A percentile compares a stretch with the other conserved stretches of the same genome.
These are phyloP conservation scores for Labeo rohita DNA, from an alignment of 2,113 vertebrate genomes.

Conservation along the genomic window DNA sequence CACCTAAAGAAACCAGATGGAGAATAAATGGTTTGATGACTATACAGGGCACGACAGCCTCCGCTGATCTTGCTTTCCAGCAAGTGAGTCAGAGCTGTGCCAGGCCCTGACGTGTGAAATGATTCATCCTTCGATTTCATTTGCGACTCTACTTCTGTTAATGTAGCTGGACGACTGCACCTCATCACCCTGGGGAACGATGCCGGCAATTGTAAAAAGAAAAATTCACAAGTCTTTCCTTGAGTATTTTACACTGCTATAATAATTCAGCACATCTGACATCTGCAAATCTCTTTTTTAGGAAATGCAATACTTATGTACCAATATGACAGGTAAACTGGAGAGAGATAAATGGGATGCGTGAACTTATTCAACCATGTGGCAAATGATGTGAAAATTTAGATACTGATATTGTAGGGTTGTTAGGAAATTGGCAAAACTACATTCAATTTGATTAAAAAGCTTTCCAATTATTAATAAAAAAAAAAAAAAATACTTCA, in stretches of 20 bases:
- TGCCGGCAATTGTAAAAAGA: not conserved
- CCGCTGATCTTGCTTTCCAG: not conserved
- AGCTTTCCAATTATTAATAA: too few relatives aligned
- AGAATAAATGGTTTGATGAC: conserved; percentile 21
- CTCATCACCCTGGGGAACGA: not conserved
- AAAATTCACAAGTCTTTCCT: not conserved
- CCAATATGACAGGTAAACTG: not conserved
- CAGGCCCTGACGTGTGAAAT: conserved; percentile 4
- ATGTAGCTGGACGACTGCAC: conserved; percentile 8
- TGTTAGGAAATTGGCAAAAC: too few relatives aligned
- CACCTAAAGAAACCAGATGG: not conserved
- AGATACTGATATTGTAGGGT: too few relatives aligned
- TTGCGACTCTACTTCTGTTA: conserved; percentile 11
- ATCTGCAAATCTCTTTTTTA: not conserved
- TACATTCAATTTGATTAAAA: too few relatives aligned
- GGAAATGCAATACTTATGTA: not conserved
- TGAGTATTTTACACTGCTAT: not conserved
- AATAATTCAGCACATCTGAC: not conserved
- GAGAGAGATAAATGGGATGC: not conserved
- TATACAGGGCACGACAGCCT: conserved; percentile 11
- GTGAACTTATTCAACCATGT: not conserved
- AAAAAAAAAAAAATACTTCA: too few relatives aligned
- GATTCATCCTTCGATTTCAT: conserved; percentile 25
- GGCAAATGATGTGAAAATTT: not conserved
- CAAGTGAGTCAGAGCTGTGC: conserved; percentile 30